Percentiles rank a stretch among this genome's conserved stretches.
Evolutionary conservation across 2,113 vertebrate species (phyloP).

Genomic region (Campylomormyrus numenius): DNA sequence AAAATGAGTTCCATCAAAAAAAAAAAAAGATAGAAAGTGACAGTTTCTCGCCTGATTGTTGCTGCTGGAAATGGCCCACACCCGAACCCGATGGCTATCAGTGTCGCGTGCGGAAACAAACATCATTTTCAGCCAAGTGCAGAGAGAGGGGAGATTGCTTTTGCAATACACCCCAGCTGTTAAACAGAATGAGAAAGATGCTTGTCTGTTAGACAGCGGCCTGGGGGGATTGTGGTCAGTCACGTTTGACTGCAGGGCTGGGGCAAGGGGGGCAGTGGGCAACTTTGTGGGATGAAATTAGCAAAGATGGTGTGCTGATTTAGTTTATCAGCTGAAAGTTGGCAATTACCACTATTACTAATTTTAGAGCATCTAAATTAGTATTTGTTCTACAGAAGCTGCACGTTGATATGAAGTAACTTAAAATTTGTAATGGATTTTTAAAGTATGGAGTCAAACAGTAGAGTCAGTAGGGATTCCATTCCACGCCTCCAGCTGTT

Average conservation of each 20-base stretch:
- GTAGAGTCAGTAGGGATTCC: neutral
- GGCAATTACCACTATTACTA: neutral
- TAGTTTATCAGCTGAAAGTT: neutral
- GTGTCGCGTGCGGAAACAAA: neutral
- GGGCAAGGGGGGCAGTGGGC: neutral
- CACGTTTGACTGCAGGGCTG: neutral
- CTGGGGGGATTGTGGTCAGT: neutral
- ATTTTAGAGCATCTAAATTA: neutral
- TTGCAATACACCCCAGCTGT: neutral
- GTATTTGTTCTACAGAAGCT: neutral
- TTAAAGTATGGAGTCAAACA: neutral
- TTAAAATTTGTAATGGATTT: neutral
- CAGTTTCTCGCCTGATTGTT: neutral
- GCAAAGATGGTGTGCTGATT: neutral
- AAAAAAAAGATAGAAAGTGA: neutral
- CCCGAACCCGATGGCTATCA: neutral
- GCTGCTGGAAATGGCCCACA: neutral
- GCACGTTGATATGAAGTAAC: neutral
- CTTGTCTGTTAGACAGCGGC: neutral
- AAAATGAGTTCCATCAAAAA: neutral
- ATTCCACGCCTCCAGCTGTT: neutral
- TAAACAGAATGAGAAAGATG: neutral
- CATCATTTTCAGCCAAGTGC: neutral
- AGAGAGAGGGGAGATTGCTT: neutral
- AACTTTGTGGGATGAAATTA: neutral